Base-by-base conservation (phyloP, 2,888 invertebrate genomes). In the Diarsia rubi region DNA sequence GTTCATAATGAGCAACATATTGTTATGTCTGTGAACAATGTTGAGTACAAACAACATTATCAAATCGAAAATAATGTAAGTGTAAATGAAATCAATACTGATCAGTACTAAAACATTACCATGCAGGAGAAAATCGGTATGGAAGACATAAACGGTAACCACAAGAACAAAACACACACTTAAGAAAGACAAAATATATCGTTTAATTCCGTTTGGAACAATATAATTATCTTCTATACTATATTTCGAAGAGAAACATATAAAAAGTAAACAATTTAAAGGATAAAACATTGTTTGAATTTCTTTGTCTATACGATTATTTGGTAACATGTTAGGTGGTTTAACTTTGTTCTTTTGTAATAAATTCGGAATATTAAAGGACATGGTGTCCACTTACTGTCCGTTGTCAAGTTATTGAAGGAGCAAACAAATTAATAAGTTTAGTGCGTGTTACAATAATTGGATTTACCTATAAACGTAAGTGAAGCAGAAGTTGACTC, bases 281-380 rank as follows among this genome's bases (percentile, higher is more conserved):
- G 68, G 68, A 68, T 27, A 44, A 54, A 57, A 68, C 21, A 68
- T 68, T 68, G 14, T 27, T 68, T 68, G 68, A 21, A 57, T 11
- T 57, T 68, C 37, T 54, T 67, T 67, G 42, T 67, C 67, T 42
- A 67, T 9, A 11, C 42, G 24, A 24, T 67, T 24, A 19, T n/a
- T 52, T 52, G n/a, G 9, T 52, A 52, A 52, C 3, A 11, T 11
- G 9, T 52, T n/a, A 52, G 49, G n/a, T n/a, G 57, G 8, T 57
- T 16, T 57, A 27, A 1, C 8, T 27, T 57, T 16, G 16, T 16
- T 57, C 8, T 57, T 27, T 16, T 3, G 2, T 27, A 57, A n/a
- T 24, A 54, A 54, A 16, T 27, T 27, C 8, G 27, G 27, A 6
- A 57, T 57, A 57, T 57, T 57, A 9, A 57, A 19, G 9, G 9